These are phyloP conservation scores for Leucoraja erinaceus DNA, from an alignment of 2,113 vertebrate genomes.

Conservation along the genomic window DNA sequence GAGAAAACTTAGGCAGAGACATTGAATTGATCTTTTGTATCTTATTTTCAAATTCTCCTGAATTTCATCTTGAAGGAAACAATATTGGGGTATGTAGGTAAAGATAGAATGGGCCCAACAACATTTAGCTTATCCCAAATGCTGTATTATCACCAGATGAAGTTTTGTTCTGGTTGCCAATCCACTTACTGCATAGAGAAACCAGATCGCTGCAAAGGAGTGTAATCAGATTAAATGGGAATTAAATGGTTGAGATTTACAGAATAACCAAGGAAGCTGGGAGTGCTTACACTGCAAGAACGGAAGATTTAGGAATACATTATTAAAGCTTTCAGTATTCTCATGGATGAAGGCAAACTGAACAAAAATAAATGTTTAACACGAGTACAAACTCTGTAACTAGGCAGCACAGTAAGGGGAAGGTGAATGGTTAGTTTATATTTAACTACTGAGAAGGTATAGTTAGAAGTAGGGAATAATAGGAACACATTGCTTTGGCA, in stretches of 20 bases:
- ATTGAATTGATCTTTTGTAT: background rate
- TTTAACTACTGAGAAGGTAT: background rate
- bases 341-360: background rate
- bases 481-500: background rate
- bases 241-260: background rate
- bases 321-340: background rate
- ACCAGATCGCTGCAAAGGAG: background rate
- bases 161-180: background rate
- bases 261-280: background rate
- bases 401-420: background rate
- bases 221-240: background rate
- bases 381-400: background rate
- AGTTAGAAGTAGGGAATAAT: background rate
- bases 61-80: background rate
- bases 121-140: background rate
- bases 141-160: background rate
- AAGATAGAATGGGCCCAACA: background rate
- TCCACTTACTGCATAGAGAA: background rate
- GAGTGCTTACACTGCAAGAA: background rate
- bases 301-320: background rate
- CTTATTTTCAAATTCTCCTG: background rate
- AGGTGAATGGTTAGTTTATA: background rate
- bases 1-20: background rate
- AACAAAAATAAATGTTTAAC: conserved; percentile 10
- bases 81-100: background rate